phyloP scores from a whole-genome alignment of 2,113 vertebrate genomes.

The Chloropsis hardwickii region DNA sequence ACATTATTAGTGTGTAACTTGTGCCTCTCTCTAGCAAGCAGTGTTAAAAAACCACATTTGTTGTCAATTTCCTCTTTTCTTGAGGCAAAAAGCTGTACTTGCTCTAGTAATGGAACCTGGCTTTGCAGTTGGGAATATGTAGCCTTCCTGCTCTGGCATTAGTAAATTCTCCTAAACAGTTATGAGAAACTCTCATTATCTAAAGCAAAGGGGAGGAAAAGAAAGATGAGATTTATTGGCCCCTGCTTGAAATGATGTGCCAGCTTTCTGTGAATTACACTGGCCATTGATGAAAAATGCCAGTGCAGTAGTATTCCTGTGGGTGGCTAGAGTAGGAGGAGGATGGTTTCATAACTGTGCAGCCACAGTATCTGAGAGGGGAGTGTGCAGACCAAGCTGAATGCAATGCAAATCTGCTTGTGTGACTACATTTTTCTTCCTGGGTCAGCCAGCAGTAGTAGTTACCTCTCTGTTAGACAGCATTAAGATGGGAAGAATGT shows the following conservation, averaged over 20 bases:
- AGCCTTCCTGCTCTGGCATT: background rate
- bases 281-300: background rate
- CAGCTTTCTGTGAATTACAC: background rate
- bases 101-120: background rate
- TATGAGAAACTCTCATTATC: background rate
- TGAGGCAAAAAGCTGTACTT: background rate
- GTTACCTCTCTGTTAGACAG: background rate
- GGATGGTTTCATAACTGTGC: background rate
- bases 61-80: background rate
- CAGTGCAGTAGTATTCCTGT: fast-evolving
- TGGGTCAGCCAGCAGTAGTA: background rate
- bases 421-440: background rate
- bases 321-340: background rate
- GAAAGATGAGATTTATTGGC: background rate
- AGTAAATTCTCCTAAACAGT: background rate
- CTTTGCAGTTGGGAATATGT: background rate
- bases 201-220: background rate
- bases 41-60: background rate
- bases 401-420: background rate
- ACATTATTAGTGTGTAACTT: background rate
- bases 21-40: background rate
- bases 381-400: background rate
- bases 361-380: background rate
- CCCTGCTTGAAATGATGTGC: background rate
- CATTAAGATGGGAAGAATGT: background rate